Evolutionary conservation across 30 jellyfish, hydroid and myxozoan species (phyloP), one percentile per base, ranked within the genome.

Genomic region (Chrysaora quinquecirrha): DNA sequence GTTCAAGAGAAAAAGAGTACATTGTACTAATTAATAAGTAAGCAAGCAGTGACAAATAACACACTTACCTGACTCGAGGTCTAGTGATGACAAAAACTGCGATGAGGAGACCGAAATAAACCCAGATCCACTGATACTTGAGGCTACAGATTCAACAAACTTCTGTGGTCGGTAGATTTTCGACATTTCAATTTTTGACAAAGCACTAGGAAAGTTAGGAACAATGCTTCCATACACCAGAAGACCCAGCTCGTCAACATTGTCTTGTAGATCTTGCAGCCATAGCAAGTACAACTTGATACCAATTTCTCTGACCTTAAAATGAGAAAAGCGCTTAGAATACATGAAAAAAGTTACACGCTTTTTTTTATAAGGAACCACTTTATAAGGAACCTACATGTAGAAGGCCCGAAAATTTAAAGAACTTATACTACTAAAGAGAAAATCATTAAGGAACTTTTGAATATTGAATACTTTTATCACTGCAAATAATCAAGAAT

Each of bases 241-340:
- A 66, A 91, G 67, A 0, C 83, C 87, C 31, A 91, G 80, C 63
- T 91, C 98, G 54, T 91, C 96, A 1, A 86, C 86, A 64, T 91
- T 91, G 35, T 86, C 96, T 67, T 91, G 96, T 77, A 91, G 75
- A 43, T 78, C 93, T 71, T 91, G 98, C 77, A 91, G 86, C 98
- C 98, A 91, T 30, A 91, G 78, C 46, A 91, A 60, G 60, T 87
- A 91, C 48, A 91, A 60, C 71, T 84, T 66, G 61, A 91, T 80
- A 24, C 96, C 98, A 28, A 61, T 83, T 75, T 91, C 98, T 61
- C 96, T 90, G 35, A 91, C 84, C 98, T 91, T 52, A 3, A n/a
- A 30, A 63, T 3, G 4, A 9, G 27, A 22, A 74, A 28, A n/a
- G n/a, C n/a, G n/a, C n/a, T n/a, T n/a, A n/a, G n/a, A n/a, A n/a